These are phyloP conservation scores for Hirundo rustica DNA, from an alignment of 2,797 vertebrate genomes.

Conservation along the genomic window DNA sequence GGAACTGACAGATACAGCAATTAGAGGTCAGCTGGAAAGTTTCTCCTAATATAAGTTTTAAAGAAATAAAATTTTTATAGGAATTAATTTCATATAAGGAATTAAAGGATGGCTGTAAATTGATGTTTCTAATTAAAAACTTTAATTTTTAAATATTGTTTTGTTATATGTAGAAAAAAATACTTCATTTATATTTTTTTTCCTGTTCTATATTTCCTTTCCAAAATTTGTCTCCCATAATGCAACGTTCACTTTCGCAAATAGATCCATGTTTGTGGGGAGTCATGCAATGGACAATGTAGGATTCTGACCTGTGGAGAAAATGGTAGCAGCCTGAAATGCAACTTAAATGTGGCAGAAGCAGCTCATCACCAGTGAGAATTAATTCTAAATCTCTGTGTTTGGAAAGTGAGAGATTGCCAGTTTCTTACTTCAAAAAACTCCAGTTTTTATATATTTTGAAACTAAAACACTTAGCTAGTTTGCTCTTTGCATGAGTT, in stretches of 20 bases:
- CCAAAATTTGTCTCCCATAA: neutral
- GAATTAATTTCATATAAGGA: neutral
- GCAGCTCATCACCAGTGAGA: neutral
- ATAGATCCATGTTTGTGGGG: neutral
- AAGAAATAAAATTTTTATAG: neutral
- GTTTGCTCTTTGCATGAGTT: neutral
- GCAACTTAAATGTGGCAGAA: neutral
- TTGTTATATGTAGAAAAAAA: neutral
- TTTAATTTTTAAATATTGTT: neutral
- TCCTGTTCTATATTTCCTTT: neutral
- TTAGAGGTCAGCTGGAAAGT: neutral
- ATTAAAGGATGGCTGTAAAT: neutral
- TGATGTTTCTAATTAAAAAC: neutral
- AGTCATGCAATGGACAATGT: rapidly evolving
- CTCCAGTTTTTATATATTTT: neutral
- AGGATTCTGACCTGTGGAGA: neutral
- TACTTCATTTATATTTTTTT: neutral
- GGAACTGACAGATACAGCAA: neutral
- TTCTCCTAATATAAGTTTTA: neutral
- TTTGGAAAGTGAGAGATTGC: neutral
- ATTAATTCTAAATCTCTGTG: neutral
- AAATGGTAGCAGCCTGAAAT: neutral
- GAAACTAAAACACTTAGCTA: neutral
- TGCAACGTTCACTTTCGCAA: neutral
- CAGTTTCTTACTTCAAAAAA: neutral